Evolutionary conservation across 2,888 invertebrate genomes (phyloP).

Genomic region (Nephrotoma appendiculata): DNA sequence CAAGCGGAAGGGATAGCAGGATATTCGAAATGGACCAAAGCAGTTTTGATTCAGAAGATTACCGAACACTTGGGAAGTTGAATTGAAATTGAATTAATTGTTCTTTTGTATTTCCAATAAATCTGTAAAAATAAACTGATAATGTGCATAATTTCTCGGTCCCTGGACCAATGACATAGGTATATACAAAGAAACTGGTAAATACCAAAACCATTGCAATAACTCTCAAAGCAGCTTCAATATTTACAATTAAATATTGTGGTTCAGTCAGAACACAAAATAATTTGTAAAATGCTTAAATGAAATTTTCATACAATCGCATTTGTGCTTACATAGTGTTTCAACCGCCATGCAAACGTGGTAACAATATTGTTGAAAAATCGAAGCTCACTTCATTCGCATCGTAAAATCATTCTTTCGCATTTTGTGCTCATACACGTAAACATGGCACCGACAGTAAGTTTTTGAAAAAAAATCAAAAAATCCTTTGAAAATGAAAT

Average conservation of each 20-base stretch:
- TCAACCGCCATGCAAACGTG: neutral
- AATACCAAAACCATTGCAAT: too few species aligned
- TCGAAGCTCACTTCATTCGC: neutral
- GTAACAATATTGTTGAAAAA: neutral
- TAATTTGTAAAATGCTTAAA: too few species aligned
- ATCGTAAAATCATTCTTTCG: conserved; percentile 3
- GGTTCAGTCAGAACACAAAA: too few species aligned
- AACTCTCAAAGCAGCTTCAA: too few species aligned
- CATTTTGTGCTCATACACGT: conserved; percentile 14
- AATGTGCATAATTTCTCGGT: neutral
- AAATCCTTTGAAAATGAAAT: conserved; percentile 1
- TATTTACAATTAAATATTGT: too few species aligned
- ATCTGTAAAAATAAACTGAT: neutral
- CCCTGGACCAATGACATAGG: too few species aligned
- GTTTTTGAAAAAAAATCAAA: conserved; percentile 17
- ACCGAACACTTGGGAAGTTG: neutral
- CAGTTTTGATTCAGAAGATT: neutral
- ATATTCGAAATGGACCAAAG: neutral
- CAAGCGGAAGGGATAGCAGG: neutral
- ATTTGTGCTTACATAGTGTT: too few species aligned
- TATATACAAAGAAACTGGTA: too few species aligned
- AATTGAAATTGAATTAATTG: neutral
- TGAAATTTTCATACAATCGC: too few species aligned
- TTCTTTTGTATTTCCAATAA: neutral
- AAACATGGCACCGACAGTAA: conserved; percentile 34